Evolutionary conservation across 92 coral and sea anemone species (phyloP).

Genomic region (Paragorgia papillata): DNA sequence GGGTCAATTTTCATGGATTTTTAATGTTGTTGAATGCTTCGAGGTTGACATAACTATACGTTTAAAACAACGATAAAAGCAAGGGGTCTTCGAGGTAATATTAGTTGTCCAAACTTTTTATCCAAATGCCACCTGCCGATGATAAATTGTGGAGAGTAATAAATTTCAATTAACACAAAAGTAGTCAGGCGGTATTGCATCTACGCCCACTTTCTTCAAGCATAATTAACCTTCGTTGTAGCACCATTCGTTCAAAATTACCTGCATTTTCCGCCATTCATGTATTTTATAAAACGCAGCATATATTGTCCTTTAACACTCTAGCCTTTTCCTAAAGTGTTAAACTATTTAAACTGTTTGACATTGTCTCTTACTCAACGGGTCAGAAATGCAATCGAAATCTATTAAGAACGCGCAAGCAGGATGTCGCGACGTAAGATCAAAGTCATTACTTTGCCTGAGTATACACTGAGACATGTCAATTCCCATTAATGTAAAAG

Average conservation of each 20-base stretch:
- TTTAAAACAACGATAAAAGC: too few species aligned
- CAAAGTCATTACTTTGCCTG: neutral
- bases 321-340: too few species aligned
- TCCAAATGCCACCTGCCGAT: neutral
- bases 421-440: neutral
- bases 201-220: neutral
- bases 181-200: neutral
- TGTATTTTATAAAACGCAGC: too few species aligned
- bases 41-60: too few species aligned
- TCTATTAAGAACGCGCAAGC: neutral
- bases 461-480: neutral
- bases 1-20: too few species aligned
- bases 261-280: too few species aligned
- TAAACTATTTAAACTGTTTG: too few species aligned
- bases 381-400: neutral
- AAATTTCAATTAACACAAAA: neutral
- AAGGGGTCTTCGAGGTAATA: too few species aligned
- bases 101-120: too few species aligned
- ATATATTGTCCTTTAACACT: too few species aligned
- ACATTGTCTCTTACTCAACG: neutral
- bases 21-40: too few species aligned
- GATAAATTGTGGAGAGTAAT: neutral
- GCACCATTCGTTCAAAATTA: too few species aligned
- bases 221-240: neutral
- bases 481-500: neutral